Evolutionary conservation across 2,888 invertebrate genomes (phyloP).

Genomic region (Leucophenga montana): DNA sequence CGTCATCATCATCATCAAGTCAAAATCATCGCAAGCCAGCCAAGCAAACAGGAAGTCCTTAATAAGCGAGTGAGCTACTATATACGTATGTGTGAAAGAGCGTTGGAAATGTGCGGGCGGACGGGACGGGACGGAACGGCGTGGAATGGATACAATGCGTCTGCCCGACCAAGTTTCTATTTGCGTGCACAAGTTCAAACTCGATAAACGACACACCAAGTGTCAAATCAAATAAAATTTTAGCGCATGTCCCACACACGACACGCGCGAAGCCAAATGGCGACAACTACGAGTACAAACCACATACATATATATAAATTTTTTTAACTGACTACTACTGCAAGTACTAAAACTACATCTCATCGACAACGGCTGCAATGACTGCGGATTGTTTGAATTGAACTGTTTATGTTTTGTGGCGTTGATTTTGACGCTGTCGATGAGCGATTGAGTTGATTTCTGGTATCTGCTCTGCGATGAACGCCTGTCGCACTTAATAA

Average conservation of each 20-base stretch:
- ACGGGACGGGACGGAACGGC: background rate
- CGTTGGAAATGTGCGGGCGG: constrained; percentile 3
- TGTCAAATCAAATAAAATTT: constrained; percentile 62
- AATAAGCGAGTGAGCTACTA: constrained; percentile 49
- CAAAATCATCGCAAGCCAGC: background rate
- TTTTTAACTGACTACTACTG: no score
- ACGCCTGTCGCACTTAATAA: no score
- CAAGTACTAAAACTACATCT: no score
- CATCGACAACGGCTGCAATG: no score
- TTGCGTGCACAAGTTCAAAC: constrained; percentile 18
- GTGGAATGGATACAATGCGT: background rate
- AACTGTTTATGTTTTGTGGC: no score
- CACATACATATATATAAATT: no score
- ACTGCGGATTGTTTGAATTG: no score
- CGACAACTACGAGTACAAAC: no score
- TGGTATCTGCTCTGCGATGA: no score
- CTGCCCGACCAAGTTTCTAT: background rate
- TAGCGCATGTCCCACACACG: constrained; percentile 64
- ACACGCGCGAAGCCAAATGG: constrained; percentile 33
- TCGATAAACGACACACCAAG: constrained; percentile 50
- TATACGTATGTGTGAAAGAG: background rate
- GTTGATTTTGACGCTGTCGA: no score
- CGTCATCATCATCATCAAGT: background rate
- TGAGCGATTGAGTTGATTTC: no score
- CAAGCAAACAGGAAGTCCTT: constrained; percentile 62